phyloP scores from a whole-genome alignment of 2,888 invertebrate species.

The Hyposoter didymator region DNA sequence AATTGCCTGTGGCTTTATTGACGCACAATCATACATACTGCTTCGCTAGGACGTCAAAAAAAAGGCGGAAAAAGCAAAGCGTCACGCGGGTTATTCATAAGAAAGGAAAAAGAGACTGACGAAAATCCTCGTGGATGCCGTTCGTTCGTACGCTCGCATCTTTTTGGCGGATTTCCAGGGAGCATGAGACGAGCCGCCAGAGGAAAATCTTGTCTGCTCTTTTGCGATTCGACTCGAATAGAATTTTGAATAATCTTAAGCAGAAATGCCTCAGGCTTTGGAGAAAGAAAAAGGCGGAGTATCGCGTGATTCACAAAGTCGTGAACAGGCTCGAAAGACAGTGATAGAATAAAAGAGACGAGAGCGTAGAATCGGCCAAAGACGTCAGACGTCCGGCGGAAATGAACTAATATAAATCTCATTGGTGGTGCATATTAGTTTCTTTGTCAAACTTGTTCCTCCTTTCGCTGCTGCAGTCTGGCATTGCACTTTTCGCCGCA shows the following conservation, averaged over 20 bases:
- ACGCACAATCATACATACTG: conserved; percentile 3
- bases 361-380: conserved; percentile 25
- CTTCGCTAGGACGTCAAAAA: conserved; percentile 1
- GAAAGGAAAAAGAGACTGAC: conserved; percentile 42
- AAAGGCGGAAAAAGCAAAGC: conserved; percentile 43
- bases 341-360: conserved; percentile 18
- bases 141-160: background rate
- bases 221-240: conserved; percentile 54
- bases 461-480: background rate
- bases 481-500: background rate
- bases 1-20: background rate
- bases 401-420: conserved; percentile 50
- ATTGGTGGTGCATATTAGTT: conserved; percentile 9
- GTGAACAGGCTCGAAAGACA: conserved; percentile 26
- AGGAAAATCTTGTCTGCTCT: conserved; percentile 44
- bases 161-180: conserved; percentile 61
- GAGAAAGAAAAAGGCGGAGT: conserved; percentile 8
- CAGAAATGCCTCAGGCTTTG: background rate
- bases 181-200: conserved; percentile 32
- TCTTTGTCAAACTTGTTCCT: background rate
- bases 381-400: conserved; percentile 50
- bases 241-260: conserved; percentile 52
- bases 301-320: conserved; percentile 55
- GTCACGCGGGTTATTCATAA: conserved; percentile 41
- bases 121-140: conserved; percentile 33